Base-by-base conservation (phyloP, 2,888 invertebrate species). In the Plagiodera versicolora region DNA sequence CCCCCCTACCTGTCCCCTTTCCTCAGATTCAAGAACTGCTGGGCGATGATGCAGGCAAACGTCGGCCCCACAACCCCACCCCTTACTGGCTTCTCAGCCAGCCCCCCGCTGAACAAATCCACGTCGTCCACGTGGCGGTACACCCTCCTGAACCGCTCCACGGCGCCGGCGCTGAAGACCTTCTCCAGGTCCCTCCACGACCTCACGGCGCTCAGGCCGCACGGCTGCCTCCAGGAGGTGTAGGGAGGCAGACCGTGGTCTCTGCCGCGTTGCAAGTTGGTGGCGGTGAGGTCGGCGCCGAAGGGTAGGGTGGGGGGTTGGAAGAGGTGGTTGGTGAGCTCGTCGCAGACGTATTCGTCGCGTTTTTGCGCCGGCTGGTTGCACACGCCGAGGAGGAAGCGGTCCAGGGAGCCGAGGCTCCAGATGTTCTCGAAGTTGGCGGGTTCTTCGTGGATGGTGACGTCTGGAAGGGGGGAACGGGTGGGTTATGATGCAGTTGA, bases 161-260 rank as follows among this genome's bases (percentile, higher is more conserved):
- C 86, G 1, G 87, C 86, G 50, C 86, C 83, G 2, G 83, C 80
- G 0, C 87, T 85, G 82, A 91, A 67, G 18, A 60, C 49, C 56
- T 84, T 84, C 16, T 86, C 83, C 32, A 94, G 81, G 70, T 93
- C 92, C 8, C 86, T 83, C 86, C 92, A 94, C 44, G 80, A 82
- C 14, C 80, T 81, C 16, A 93, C 84, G 1, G 84, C 80, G 0
- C 87, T 84, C 1, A 93, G 77, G 0, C 91, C 91, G 74, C 94
- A 94, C 0, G 92, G 90, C 64, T 87, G 85, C 30, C 93, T 84
- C 92, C 92, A 95, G 0, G 86, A 78, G 0, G 89, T 89, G 74
- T 94, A 95, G 0, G 90, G 83, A 0, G 92, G 88, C 0, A 94
- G 83, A 0, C 95, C 95, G 74, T 95, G 95, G 76, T 95, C 95